Base-by-base conservation (phyloP, 2,797 vertebrate genomes). In the Thaleichthys pacificus region DNA sequence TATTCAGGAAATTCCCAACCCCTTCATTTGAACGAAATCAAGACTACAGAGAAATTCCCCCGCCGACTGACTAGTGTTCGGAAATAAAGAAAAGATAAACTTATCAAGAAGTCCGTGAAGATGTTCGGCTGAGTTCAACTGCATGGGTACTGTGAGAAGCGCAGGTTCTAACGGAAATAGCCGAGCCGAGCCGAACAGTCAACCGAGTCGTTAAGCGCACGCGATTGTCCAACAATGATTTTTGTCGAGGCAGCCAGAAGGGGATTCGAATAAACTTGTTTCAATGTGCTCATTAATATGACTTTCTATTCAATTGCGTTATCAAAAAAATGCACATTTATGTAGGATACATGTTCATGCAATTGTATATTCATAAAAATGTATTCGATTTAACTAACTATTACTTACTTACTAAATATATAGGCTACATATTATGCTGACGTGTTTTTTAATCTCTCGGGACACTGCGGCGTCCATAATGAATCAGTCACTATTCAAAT, bases 151-250 rank as follows among this genome's bases (percentile, higher is more conserved):
- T 32, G 24, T 30, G 64, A n/a, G 61, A 26, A 47, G 38, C 35
- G 74, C 51, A 32, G 47, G 47, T 30, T 58, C 63, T 66, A 56
- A 71, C 74, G 78, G 78, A 73, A 80, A 76, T 9, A 73, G 64
- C 51, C 68, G 74, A 76, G 51, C 28, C 54, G 3, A 6, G 6
- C 42, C 42, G 42, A 47, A 54, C 19, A 8, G 19, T 56, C 9
- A 26, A 6, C 64, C 22, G 38, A 66, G 64, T 66, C 35, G 32
- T 56, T n/a, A 17, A n/a, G 51, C 51, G 19, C 51, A 56, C 42
- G 9, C 19, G 6, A n/a, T 12, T 12, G n/a, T 38, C 61, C 26
- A 30, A 30, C 26, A 62, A 15, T 5, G 3, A 4, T 11, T 26
- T 1, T 3, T 21, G 30, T 32, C 26, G 28, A 15, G 15, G 28